A percentile compares a stretch with the other conserved stretches of the same genome.
These are phyloP conservation scores for Hyaena hyaena DNA, from an alignment of 2,113 vertebrate genomes.

Conservation along the genomic window DNA sequence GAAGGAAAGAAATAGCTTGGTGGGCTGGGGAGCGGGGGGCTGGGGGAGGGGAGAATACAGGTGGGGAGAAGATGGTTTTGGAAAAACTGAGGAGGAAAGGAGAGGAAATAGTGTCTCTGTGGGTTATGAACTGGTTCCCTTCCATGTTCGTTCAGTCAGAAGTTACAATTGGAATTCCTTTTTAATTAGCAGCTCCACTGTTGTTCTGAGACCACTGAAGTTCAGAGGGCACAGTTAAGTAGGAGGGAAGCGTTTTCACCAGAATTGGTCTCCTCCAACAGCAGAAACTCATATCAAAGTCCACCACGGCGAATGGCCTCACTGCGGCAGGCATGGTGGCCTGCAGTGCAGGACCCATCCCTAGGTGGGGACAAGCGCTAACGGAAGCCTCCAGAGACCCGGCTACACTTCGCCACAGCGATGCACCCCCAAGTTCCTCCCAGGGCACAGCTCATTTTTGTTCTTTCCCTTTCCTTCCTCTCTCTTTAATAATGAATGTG, in stretches of 20 bases:
- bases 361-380: constrained; percentile 28
- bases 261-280: neutral
- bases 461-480: constrained; percentile 73
- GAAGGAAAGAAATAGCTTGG: neutral
- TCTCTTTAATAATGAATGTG: constrained; percentile 78
- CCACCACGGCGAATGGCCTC: neutral
- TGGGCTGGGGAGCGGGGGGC: neutral
- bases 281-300: neutral
- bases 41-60: too few species aligned
- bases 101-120: constrained; percentile 24
- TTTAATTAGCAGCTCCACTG: constrained; percentile 56
- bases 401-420: constrained; percentile 71
- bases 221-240: constrained; percentile 36
- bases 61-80: neutral
- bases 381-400: constrained; percentile 75
- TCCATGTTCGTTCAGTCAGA: constrained; percentile 6
- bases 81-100: neutral
- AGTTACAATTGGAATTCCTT: constrained; percentile 33
- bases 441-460: constrained; percentile 60
- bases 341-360: constrained; percentile 56
- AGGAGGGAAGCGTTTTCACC: constrained; percentile 1
- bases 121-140: constrained; percentile 34
- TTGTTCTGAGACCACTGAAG: constrained; percentile 27
- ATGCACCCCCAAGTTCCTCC: constrained; percentile 80
- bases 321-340: neutral